A percentile compares a stretch with the other conserved stretches of the same genome.
Evolutionary conservation across 2,797 vertebrate species (phyloP).

Genomic region (Poeciliopsis gracilis): DNA sequence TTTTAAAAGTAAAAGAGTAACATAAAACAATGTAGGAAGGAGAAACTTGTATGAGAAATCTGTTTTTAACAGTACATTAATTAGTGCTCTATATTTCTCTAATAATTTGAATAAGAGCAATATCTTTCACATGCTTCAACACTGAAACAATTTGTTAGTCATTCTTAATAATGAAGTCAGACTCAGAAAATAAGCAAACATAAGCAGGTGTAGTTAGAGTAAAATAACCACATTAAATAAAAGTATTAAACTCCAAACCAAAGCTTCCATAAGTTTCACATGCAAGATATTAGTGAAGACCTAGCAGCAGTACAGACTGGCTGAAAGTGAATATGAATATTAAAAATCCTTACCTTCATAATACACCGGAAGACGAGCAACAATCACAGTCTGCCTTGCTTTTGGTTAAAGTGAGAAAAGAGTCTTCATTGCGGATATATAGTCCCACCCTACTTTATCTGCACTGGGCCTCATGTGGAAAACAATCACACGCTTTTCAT

Average conservation of each 20-base stretch:
- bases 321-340: conserved; percentile 10
- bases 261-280: neutral
- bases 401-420: conserved; percentile 26
- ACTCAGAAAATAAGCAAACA: neutral
- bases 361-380: conserved; percentile 10
- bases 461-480: conserved; percentile 64
- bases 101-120: neutral
- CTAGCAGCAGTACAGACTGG: neutral
- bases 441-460: conserved; percentile 40
- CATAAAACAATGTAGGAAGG: neutral
- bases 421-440: conserved; percentile 46
- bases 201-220: neutral
- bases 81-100: neutral
- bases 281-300: neutral
- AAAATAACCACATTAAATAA: neutral
- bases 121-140: neutral
- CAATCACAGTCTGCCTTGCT: conserved; percentile 11
- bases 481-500: conserved; percentile 76
- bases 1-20: neutral
- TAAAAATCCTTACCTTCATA: conserved; percentile 70
- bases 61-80: neutral
- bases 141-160: neutral
- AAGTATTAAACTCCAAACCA: neutral
- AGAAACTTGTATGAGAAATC: neutral
- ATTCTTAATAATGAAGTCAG: neutral